These are phyloP conservation scores for Pseudochirops cupreus DNA, from an alignment of 2,797 vertebrate species.

Conservation along the genomic window DNA sequence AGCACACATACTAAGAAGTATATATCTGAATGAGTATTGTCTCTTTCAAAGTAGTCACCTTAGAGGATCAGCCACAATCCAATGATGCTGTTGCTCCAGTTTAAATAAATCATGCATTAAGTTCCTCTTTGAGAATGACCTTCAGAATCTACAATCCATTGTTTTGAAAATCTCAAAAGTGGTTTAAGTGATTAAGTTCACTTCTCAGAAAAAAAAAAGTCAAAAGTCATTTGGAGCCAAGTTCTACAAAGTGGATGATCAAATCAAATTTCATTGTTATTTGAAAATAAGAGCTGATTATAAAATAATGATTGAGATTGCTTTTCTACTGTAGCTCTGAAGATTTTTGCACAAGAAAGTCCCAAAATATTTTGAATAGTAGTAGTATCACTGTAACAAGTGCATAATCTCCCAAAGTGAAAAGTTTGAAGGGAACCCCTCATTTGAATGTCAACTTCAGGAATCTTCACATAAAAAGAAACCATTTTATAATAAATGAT, in stretches of 20 bases:
- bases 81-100: background rate
- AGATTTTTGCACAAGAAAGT: conserved; percentile 28
- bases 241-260: background rate
- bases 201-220: background rate
- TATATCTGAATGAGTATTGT: background rate
- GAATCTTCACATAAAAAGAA: background rate
- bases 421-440: background rate
- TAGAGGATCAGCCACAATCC: background rate
- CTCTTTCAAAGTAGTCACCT: conserved; percentile 13
- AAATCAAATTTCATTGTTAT: background rate
- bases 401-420: background rate
- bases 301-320: background rate
- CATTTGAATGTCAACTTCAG: background rate
- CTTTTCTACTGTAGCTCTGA: background rate
- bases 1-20: background rate
- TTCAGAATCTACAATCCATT: background rate
- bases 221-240: background rate
- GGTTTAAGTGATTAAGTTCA: background rate
- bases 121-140: conserved; percentile 32
- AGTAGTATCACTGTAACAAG: conserved; percentile 41
- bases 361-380: conserved; percentile 20
- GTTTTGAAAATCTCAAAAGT: conserved; percentile 2
- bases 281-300: background rate
- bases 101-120: conserved; percentile 38
- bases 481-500: background rate